Conservation (phyloP, 1,140 invertebrate genomes). For the Harlomillsia oculata region DNA sequence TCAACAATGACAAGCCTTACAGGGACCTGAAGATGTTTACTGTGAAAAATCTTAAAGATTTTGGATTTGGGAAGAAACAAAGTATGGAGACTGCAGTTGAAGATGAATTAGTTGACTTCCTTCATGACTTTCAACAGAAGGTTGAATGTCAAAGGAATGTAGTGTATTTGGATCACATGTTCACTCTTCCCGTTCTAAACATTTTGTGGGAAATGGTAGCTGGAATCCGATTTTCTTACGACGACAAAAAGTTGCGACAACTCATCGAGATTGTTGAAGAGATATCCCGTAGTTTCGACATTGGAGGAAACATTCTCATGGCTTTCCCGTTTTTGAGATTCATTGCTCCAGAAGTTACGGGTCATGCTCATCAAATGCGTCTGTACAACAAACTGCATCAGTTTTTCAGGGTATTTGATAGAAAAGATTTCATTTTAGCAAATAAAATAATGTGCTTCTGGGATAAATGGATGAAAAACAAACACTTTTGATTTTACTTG, state of each 20-base stretch:
- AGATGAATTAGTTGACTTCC: conserved; percentile 32
- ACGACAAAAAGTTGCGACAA: conserved; percentile 24
- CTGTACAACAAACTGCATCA: conserved; percentile 27
- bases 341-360: conserved; percentile 27
- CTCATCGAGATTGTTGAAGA: conserved; percentile 27
- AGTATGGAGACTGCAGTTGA: conserved; percentile 31
- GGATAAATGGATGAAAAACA: neutral
- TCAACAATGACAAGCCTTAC: conserved; percentile 31
- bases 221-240: conserved; percentile 30
- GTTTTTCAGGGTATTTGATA: conserved; percentile 26
- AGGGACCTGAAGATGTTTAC: conserved; percentile 28
- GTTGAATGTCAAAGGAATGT: conserved; percentile 7
- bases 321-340: conserved; percentile 34
- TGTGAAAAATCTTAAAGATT: conserved; percentile 28
- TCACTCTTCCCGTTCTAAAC: conserved; percentile 33
- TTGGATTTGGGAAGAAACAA: conserved; percentile 32
- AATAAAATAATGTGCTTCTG: too few relatives aligned
- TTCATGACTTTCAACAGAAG: conserved; percentile 23
- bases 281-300: conserved; percentile 16
- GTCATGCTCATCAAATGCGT: conserved; percentile 28
- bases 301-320: conserved; percentile 33
- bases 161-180: conserved; percentile 28
- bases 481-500: conserved; percentile 4
- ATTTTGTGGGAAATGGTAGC: conserved; percentile 34
- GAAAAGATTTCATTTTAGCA: neutral